These are phyloP conservation scores for Seira sanloemensis DNA, from an alignment of 2,888 invertebrate species.

Conservation along the genomic window DNA sequence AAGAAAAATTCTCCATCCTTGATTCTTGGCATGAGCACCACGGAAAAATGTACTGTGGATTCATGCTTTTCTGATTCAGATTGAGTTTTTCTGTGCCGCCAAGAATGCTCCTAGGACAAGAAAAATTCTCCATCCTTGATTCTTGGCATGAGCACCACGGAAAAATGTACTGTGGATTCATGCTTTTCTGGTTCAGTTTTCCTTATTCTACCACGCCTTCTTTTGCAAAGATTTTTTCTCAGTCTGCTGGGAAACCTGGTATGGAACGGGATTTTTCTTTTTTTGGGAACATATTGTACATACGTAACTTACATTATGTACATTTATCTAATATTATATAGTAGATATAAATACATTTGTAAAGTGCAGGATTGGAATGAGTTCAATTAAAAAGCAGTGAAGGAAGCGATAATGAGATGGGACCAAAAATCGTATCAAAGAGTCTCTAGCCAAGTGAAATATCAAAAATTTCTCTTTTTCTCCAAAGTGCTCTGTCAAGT, in stretches of 20 bases:
- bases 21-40: not conserved
- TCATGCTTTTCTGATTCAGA: not conserved
- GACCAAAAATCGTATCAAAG: conserved; percentile 30
- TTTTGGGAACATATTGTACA: no score
- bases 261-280: not conserved
- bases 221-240: not conserved
- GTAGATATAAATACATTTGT: no score
- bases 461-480: not conserved
- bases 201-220: not conserved
- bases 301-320: no score
- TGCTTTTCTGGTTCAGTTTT: not conserved
- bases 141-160: not conserved
- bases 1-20: not conserved
- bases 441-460: not conserved
- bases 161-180: not conserved
- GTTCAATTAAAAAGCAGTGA: conserved; percentile 34
- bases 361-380: not conserved
- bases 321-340: no score
- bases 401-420: conserved; percentile 39
- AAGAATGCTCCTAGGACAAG: not conserved
- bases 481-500: not conserved
- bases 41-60: not conserved
- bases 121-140: not conserved
- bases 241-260: not conserved
- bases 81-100: not conserved